Base-by-base conservation (phyloP, 2,113 vertebrate species). In the Eretmochelys imbricata region DNA sequence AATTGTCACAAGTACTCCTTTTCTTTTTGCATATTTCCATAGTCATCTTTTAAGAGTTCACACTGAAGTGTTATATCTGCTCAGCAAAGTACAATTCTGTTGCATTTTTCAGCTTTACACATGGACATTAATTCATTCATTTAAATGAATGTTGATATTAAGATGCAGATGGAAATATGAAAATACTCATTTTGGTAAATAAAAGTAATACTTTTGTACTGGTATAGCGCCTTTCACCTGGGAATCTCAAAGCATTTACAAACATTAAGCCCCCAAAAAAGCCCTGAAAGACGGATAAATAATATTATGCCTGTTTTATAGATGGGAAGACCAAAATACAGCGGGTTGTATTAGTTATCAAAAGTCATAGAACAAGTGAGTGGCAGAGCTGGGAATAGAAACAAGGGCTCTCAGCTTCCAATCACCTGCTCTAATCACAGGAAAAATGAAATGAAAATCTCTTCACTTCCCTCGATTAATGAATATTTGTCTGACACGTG, bases 181-280 rank as follows among this genome's bases (percentile, higher is more conserved):
- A 54, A 0, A 0, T 0, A 6, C 16, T 88, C 57, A 3, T n/a
- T 57, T 8, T 13, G 76, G 59, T 88, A 46, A 95, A 62, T 86
- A 8, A 80, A 90, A 38, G 75, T 48, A 53, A 2, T 27, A 2
- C 9, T 87, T 29, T 0, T 10, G 3, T 48, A 5, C 54, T 79
- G 0, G 29, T 0, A 0, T 75, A 1, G 0, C 11, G 48, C 85
- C 11, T 76, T 76, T 0, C 3, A 17, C 2, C 42, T 42, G 0
- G 85, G 55, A 42, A 55, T 95, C 27, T 38, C 65, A 72, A 72
- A 72, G 35, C 35, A 72, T 93, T 93, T 80, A 42, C 49, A 6
- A 93, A 72, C n/a, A 38, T 72, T 72, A 38, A 72, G 53, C 65
- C 25, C 83, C 10, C 1, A 0, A 78, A 0, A 78, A 4, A 82